A percentile compares a stretch with the other conserved stretches of the same genome.
phyloP scores from a whole-genome alignment of 1,140 invertebrate genomes.

The Zaprionus ornatus region DNA sequence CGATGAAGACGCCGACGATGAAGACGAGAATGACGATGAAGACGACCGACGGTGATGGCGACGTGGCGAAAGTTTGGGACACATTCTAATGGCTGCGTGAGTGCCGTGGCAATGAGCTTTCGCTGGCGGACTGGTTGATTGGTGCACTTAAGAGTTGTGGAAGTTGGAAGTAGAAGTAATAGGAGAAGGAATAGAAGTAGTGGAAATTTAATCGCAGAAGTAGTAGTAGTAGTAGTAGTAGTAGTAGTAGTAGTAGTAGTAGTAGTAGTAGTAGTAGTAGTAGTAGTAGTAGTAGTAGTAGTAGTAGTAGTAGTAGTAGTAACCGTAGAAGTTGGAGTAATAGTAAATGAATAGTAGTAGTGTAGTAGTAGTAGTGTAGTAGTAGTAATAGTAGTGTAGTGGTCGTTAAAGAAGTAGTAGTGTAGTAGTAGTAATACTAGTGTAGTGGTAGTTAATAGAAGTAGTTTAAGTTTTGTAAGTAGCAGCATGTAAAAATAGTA shows the following conservation, averaged over 20 bases:
- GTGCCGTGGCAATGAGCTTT: neutral
- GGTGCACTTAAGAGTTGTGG: neutral
- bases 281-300: neutral
- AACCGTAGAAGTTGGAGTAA: neutral
- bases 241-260: neutral
- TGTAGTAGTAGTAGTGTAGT: neutral
- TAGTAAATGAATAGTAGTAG: neutral
- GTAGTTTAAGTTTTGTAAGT: too few relatives aligned
- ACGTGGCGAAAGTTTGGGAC: neutral
- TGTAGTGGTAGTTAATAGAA: neutral
- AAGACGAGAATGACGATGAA: neutral
- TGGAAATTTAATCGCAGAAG: neutral
- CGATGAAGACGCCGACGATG: neutral
- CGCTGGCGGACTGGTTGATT: neutral
- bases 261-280: neutral
- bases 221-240: neutral
- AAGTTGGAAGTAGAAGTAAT: neutral
- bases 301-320: neutral
- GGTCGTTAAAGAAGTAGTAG: neutral
- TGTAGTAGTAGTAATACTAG: neutral
- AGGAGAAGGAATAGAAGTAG: neutral
- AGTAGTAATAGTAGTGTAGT: neutral
- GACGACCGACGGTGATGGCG: neutral
- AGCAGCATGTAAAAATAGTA: too few relatives aligned
- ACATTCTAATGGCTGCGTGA: neutral